Percentiles rank a stretch among this genome's conserved stretches.
These are phyloP conservation scores for Epinotia demarniana DNA, from an alignment of 2,888 invertebrate genomes.

Conservation along the genomic window DNA sequence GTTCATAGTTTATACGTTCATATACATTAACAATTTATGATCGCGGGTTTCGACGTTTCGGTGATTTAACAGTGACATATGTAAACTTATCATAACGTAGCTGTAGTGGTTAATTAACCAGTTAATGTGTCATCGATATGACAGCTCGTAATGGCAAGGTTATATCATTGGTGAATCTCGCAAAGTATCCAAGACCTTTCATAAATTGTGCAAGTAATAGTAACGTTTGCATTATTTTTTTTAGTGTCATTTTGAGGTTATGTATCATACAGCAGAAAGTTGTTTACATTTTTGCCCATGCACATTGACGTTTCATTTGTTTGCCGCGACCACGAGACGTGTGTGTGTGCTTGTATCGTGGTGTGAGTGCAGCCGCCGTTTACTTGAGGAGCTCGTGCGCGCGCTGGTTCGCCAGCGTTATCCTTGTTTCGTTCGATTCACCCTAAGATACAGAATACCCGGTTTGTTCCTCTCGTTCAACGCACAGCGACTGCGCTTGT, in stretches of 20 bases:
- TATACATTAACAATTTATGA: too few relatives aligned
- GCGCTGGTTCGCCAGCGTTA: constrained; percentile 98
- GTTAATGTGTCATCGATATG: too few relatives aligned
- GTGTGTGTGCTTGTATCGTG: constrained; percentile 58
- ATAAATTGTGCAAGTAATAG: too few relatives aligned
- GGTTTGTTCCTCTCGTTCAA: constrained; percentile 65
- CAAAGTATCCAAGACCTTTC: too few relatives aligned
- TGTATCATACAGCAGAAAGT: not conserved
- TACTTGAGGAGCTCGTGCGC: constrained; percentile 98
- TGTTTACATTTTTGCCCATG: constrained; percentile 14
- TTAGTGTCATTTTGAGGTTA: not conserved
- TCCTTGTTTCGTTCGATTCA: constrained; percentile 97
- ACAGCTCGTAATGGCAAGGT: too few relatives aligned
- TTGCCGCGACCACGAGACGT: constrained; percentile 71
- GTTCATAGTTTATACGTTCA: not conserved
- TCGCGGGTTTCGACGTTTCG: too few relatives aligned
- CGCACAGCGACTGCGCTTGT: constrained; percentile 64
- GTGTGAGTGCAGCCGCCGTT: constrained; percentile 75
- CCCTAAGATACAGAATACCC: constrained; percentile 83
- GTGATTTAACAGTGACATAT: too few relatives aligned
- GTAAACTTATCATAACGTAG: too few relatives aligned
- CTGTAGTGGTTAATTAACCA: too few relatives aligned
- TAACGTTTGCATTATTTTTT: not conserved
- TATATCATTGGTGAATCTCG: too few relatives aligned
- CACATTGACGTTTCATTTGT: not conserved